Base-by-base conservation (phyloP, 2,888 invertebrate species). In the Synanthedon tipuliformis region DNA sequence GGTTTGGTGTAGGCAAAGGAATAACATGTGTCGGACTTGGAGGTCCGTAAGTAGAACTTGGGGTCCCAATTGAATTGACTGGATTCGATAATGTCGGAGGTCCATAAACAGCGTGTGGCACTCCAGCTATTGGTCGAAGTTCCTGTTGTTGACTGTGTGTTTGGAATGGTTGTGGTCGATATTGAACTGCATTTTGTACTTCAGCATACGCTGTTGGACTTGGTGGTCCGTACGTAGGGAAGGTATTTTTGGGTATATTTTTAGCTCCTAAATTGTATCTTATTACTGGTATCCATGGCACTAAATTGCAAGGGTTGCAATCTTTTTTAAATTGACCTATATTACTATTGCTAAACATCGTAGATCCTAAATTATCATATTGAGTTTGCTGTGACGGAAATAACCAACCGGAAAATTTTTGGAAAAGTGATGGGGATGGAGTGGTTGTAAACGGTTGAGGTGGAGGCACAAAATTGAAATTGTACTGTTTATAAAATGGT, bases 241-340 rank as follows among this genome's bases (percentile, higher is more conserved):
- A 68, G 34, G 62, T 60, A 66, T 66, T 79, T 58, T 72, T 74
- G 54, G 71, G 66, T 56, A 66, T 54, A 69, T 72, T 80, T 75
- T 81, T 78, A 61, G 73, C 68, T 60, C 75, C 76, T 69, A 80
- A 63, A 65, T 83, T 81, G 68, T 85, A 88, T 74, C 78, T 80
- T 62, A 87, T 78, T 57, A 95, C 90, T 41, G 95, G 95, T 63
- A 94, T 89, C 95, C 95, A 95, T 55, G 95, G 95, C 65, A 91
- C 90, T 71, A 90, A 89, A 72, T 95, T 94, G 68, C 95, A 95
- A 53, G 93, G 90, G 68, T 93, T 92, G 68, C 95, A 95, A 58
- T 89, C 89, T 66, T 89, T 89, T 58, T 89, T 88, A 50, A 78
- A 69, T 53, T 79, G 77, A 23, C 68, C 66, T 65, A 73, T 57